Percentiles rank a stretch among this genome's conserved stretches.
These are phyloP conservation scores for Microcaecilia unicolor DNA, from an alignment of 2,797 vertebrate species.

Conservation along the genomic window DNA sequence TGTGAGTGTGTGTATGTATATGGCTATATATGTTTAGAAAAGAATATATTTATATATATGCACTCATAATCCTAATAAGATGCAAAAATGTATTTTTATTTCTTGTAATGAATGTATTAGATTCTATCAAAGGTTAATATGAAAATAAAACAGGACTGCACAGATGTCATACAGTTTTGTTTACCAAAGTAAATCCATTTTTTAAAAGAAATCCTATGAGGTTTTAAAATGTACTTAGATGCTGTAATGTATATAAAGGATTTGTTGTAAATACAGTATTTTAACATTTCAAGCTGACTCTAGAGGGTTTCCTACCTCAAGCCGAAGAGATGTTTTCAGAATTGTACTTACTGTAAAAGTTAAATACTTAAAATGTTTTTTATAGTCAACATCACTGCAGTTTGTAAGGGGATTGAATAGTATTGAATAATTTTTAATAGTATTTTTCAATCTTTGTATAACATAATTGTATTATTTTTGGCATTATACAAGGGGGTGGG, in stretches of 20 bases:
- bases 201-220: no score
- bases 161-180: constrained; percentile 67
- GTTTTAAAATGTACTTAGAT: constrained; percentile 23
- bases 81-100: no score
- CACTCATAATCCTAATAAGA: no score
- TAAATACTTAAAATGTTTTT: constrained; percentile 65
- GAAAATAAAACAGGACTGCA: constrained; percentile 57
- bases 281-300: constrained; percentile 72
- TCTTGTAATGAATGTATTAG: constrained; percentile 23
- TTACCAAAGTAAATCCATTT: constrained; percentile 72
- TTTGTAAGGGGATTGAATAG: constrained; percentile 49
- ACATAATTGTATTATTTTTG: constrained; percentile 76
- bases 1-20: no score
- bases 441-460: constrained; percentile 77
- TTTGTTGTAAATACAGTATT: constrained; percentile 71
- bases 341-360: constrained; percentile 25
- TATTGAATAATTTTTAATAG: constrained; percentile 67
- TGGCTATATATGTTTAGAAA: no score
- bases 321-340: no score
- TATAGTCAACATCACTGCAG: constrained; percentile 72
- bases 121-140: constrained; percentile 33
- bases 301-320: constrained; percentile 75
- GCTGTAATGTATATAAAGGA: constrained; percentile 38
- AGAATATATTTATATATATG: no score
- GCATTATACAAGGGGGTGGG: constrained; percentile 55